Conservation (phyloP, 2,888 invertebrate species). For the Tethea ocularis region DNA sequence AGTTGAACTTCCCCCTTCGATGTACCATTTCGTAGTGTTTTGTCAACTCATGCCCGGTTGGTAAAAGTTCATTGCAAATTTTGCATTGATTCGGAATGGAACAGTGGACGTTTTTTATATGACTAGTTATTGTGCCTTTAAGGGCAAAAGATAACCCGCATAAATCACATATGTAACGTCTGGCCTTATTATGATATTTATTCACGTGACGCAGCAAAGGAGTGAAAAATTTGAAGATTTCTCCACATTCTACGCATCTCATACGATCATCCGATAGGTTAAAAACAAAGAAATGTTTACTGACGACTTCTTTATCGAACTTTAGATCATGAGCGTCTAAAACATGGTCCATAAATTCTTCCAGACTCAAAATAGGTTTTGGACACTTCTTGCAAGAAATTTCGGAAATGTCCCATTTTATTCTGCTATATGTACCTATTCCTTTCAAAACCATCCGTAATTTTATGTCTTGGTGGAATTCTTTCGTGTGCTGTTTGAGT, state of each 20-base stretch:
- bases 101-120: slow-evolving; percentile 38
- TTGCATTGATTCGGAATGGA: slow-evolving; percentile 19
- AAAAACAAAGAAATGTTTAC: slow-evolving; percentile 37
- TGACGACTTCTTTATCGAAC: slow-evolving; percentile 30
- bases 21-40: slow-evolving; percentile 23
- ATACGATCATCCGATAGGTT: slow-evolving; percentile 46
- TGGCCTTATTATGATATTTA: slow-evolving; percentile 40
- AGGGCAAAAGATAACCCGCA: slow-evolving; percentile 50
- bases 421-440: slow-evolving; percentile 27
- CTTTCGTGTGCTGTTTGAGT: slow-evolving; percentile 35
- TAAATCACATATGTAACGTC: slow-evolving; percentile 46
- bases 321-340: slow-evolving; percentile 32
- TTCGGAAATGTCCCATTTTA: slow-evolving; percentile 56
- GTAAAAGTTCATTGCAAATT: slow-evolving; percentile 20
- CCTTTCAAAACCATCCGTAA: slow-evolving; percentile 15
- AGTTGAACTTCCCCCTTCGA: slow-evolving; percentile 18
- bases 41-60: slow-evolving; percentile 12
- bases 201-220: slow-evolving; percentile 47
- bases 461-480: slow-evolving; percentile 46
- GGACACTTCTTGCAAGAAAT: slow-evolving; percentile 50
- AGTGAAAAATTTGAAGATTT: slow-evolving; percentile 48
- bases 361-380: slow-evolving; percentile 30
- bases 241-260: slow-evolving; percentile 45
- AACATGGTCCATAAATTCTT: slow-evolving; percentile 40
- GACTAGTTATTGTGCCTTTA: slow-evolving; percentile 43